A percentile compares a stretch with the other conserved stretches of the same genome.
Evolutionary conservation across 2,797 vertebrate species (phyloP).

Genomic region (Acanthiza pusilla): DNA sequence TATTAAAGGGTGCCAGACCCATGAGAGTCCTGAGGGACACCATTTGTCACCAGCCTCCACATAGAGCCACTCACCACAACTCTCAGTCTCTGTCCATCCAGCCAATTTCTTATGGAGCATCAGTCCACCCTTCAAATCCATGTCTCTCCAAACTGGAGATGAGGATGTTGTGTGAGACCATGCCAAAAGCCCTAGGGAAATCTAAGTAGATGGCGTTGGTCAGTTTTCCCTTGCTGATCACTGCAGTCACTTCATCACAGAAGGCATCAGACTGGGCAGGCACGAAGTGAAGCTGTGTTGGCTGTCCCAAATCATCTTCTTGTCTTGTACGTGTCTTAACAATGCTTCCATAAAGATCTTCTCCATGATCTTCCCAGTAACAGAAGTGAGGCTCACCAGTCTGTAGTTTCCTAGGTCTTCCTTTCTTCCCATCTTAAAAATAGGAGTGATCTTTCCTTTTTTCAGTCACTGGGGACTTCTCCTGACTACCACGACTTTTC

Average conservation of each 20-base stretch:
- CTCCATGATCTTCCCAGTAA: too few relatives aligned
- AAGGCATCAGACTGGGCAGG: not conserved
- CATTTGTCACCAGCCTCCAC: accelerated
- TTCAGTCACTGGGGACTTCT: not conserved
- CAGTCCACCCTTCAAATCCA: not conserved
- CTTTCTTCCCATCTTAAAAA: not conserved
- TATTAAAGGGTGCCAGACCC: not conserved
- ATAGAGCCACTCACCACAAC: not conserved
- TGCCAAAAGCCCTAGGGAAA: accelerated
- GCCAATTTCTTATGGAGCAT: not conserved
- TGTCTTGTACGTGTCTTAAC: not conserved
- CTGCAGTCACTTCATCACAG: not conserved
- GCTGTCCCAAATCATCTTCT: not conserved
- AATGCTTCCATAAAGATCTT: not conserved
- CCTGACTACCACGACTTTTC: not conserved
- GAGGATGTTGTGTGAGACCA: not conserved
- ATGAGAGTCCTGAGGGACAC: not conserved
- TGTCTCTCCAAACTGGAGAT: not conserved
- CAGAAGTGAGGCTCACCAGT: not conserved
- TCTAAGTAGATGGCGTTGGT: not conserved
- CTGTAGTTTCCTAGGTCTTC: not conserved
- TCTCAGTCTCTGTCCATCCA: not conserved
- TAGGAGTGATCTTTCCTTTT: not conserved
- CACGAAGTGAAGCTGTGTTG: not conserved
- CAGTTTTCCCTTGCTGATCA: not conserved